Conservation (phyloP, 35 echinoderm and acorn worm genomes). For the Apostichopus japonicus region DNA sequence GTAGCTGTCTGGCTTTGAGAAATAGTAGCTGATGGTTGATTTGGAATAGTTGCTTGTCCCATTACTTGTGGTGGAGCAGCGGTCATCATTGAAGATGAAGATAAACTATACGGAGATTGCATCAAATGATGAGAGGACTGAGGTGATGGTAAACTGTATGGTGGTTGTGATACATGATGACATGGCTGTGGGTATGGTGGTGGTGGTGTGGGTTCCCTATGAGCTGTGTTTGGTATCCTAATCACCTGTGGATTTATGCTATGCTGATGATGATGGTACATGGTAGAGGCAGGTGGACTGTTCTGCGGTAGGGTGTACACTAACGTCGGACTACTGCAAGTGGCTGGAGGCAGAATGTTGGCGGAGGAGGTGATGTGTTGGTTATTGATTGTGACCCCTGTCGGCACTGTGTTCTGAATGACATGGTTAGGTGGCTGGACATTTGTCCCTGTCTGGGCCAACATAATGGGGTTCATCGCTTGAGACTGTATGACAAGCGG, state of each 20-base stretch:
- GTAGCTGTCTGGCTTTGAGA: neutral
- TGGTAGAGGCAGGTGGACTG: neutral
- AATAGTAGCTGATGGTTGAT: neutral
- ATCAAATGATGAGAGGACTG: constrained; percentile 3
- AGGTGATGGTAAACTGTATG: neutral
- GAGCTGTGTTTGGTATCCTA: neutral
- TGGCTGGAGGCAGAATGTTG: neutral
- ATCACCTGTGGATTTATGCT: constrained; percentile 13
- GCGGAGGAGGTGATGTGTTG: constrained; percentile 15
- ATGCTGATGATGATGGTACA: constrained; percentile 4
- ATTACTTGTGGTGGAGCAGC: neutral
- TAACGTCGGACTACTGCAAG: constrained; percentile 2
- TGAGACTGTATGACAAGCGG: constrained; percentile 18
- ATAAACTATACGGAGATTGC: neutral
- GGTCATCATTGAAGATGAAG: constrained; percentile 1
- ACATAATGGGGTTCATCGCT: neutral
- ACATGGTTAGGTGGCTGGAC: neutral
- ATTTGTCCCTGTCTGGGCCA: constrained; percentile 32
- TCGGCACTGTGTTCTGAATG: neutral
- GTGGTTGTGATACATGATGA: neutral
- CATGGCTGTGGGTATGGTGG: neutral
- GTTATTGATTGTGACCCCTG: neutral
- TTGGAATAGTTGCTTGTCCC: neutral
- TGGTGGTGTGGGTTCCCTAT: neutral
- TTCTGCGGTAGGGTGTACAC: neutral